A percentile compares a stretch with the other conserved stretches of the same genome.
These are phyloP conservation scores for Drosophila kanapiae DNA, from an alignment of 1,140 invertebrate species.

Conservation along the genomic window DNA sequence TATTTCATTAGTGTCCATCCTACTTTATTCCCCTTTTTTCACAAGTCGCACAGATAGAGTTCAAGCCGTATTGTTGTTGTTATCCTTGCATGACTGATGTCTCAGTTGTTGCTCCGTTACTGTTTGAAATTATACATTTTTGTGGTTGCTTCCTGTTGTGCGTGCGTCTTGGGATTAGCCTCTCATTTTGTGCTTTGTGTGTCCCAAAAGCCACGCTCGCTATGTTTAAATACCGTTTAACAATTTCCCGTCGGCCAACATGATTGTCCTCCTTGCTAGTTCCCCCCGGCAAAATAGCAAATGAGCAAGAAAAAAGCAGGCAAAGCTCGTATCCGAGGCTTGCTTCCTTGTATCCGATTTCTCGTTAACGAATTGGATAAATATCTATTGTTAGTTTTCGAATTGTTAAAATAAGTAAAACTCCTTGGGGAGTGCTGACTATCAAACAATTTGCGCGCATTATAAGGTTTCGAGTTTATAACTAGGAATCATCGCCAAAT, in stretches of 20 bases:
- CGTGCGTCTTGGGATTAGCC: conserved; percentile 77
- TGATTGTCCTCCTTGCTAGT: conserved; percentile 35
- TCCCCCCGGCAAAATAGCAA: conserved; percentile 33
- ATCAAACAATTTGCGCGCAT: conserved; percentile 75
- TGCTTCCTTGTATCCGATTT: conserved; percentile 28
- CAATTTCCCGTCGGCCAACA: conserved; percentile 72
- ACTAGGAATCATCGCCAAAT: not conserved
- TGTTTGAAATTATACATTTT: conserved; percentile 80
- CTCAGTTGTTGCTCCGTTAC: conserved; percentile 49
- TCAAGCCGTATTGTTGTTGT: conserved; percentile 62
- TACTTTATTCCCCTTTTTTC: conserved; percentile 28
- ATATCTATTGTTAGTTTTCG: conserved; percentile 28
- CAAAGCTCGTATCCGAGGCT: no score
- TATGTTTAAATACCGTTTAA: conserved; percentile 81
- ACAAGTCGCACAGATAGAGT: conserved; percentile 42
- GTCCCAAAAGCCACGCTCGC: conserved; percentile 34
- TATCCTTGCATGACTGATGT: conserved; percentile 59
- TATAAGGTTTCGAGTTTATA: conserved; percentile 18
- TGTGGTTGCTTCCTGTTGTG: conserved; percentile 81
- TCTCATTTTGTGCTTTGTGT: conserved; percentile 24
- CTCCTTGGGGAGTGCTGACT: conserved; percentile 63
- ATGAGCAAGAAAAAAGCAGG: conserved; percentile 32
- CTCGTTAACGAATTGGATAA: conserved; percentile 10
- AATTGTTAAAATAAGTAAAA: conserved; percentile 33
- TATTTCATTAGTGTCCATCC: conserved; percentile 62